phyloP scores from a whole-genome alignment of 2,888 invertebrate genomes.

The Tenthredo distinguenda region DNA sequence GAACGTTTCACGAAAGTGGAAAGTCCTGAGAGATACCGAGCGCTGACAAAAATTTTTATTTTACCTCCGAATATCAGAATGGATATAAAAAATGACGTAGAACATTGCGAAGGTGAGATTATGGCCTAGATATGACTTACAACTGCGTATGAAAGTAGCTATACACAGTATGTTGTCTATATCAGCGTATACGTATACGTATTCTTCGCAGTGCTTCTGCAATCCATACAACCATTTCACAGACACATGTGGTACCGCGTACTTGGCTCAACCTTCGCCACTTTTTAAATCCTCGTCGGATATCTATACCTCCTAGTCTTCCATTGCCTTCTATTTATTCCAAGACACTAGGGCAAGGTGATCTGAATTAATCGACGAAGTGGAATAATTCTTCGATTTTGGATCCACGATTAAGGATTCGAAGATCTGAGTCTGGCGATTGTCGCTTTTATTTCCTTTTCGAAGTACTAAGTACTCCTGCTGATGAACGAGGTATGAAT shows the following conservation, averaged over 20 bases:
- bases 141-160: neutral
- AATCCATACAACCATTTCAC: neutral
- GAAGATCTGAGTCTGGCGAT: no score
- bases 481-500: neutral
- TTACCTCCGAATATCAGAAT: neutral
- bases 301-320: neutral
- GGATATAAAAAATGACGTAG: neutral
- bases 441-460: neutral
- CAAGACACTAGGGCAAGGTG: constrained; percentile 8
- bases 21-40: neutral
- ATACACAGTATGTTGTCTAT: neutral
- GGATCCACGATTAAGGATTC: neutral
- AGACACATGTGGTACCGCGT: neutral
- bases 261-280: constrained; percentile 14
- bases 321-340: neutral
- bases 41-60: neutral
- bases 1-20: neutral
- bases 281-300: neutral
- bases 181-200: neutral
- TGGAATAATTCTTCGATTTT: neutral
- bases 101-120: neutral
- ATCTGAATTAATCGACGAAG: neutral
- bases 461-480: neutral
- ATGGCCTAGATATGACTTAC: neutral
- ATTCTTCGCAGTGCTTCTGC: neutral